Evolutionary conservation across 2,797 vertebrate genomes (phyloP).

Genomic region (Sciurus vulgaris): DNA sequence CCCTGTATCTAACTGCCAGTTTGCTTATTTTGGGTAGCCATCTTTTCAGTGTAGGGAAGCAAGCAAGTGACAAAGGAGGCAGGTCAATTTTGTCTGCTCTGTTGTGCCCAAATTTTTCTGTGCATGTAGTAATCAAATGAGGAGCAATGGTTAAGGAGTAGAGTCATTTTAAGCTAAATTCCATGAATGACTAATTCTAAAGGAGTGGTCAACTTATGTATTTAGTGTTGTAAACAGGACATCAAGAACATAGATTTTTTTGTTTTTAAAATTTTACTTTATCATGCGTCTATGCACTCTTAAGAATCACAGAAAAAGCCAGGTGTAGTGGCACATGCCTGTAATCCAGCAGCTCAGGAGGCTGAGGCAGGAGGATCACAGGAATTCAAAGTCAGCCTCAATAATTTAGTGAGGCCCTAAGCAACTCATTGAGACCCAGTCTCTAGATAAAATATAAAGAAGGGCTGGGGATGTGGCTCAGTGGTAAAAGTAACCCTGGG

Average conservation of each 20-base stretch:
- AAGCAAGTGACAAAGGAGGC: neutral
- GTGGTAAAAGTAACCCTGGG: too few species aligned
- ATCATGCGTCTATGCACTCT: neutral
- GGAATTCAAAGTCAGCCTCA: neutral
- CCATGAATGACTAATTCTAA: neutral
- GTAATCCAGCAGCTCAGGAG: neutral
- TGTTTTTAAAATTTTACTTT: neutral
- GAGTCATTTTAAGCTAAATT: constrained; percentile 3
- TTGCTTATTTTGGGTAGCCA: neutral
- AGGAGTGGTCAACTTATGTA: neutral
- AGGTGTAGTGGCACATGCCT: too few species aligned
- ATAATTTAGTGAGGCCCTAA: too few species aligned
- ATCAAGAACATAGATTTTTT: neutral
- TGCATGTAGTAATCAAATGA: neutral
- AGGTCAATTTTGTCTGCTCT: neutral
- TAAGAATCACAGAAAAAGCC: neutral
- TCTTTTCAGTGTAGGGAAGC: neutral
- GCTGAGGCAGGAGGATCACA: neutral
- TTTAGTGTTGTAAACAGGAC: neutral
- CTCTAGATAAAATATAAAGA: neutral
- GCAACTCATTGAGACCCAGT: neutral
- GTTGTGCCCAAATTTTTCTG: neutral
- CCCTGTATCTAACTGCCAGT: neutral
- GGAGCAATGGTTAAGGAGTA: neutral
- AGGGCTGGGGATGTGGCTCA: too few species aligned